phyloP scores from a whole-genome alignment of 2,888 invertebrate genomes.

The Pyrrhia umbra region DNA sequence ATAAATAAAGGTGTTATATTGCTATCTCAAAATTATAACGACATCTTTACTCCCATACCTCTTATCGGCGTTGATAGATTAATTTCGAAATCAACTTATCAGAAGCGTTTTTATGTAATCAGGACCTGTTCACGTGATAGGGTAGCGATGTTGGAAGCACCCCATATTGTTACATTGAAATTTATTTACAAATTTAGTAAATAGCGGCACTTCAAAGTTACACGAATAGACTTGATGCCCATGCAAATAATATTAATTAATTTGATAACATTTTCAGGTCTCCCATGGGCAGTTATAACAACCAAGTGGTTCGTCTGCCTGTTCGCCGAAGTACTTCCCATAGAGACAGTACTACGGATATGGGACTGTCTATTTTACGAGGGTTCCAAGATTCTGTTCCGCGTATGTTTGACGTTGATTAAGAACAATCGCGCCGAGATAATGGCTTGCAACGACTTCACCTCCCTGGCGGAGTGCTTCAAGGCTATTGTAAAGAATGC shows the following conservation, averaged over 20 bases:
- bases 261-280: constrained; percentile 83
- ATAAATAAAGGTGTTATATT: background rate
- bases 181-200: too few species aligned
- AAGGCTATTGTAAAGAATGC: constrained; percentile 95
- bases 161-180: too few species aligned
- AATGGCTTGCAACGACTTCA: constrained; percentile 94
- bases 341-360: constrained; percentile 97
- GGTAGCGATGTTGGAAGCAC: background rate
- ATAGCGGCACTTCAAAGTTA: too few species aligned
- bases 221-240: too few species aligned
- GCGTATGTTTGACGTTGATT: constrained; percentile 96
- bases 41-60: background rate
- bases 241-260: too few species aligned
- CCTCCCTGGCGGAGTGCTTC: constrained; percentile 95
- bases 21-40: background rate
- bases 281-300: constrained; percentile 97
- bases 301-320: constrained; percentile 99
- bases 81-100: background rate
- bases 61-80: background rate
- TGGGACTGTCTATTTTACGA: constrained; percentile 99
- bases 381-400: constrained; percentile 97
- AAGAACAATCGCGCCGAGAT: constrained; percentile 93
- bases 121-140: background rate
- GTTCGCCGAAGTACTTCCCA: constrained; percentile 97
- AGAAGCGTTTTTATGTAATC: background rate